Percentiles rank a stretch among this genome's conserved stretches.
Evolutionary conservation across 2,113 vertebrate genomes (phyloP).

Genomic region (Pluvianellus socialis): DNA sequence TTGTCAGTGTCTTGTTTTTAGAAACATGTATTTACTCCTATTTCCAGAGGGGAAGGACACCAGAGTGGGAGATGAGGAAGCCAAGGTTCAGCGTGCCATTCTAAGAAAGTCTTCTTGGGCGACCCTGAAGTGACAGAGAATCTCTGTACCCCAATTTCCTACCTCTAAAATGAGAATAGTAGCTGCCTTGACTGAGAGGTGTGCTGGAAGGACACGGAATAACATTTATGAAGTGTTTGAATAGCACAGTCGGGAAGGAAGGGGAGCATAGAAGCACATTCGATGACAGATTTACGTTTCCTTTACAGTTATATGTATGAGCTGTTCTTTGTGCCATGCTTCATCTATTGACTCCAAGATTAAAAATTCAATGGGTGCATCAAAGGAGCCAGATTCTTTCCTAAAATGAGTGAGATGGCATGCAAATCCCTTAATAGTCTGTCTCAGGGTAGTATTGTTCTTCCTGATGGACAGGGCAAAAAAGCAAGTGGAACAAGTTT

Average conservation of each 20-base stretch:
- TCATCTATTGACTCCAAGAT: not conserved
- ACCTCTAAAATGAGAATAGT: not conserved
- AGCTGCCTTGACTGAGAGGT: not conserved
- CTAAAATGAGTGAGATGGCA: not conserved
- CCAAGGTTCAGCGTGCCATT: not conserved
- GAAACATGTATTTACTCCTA: not conserved
- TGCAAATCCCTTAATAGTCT: not conserved
- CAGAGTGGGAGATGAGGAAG: not conserved
- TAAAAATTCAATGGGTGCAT: not conserved
- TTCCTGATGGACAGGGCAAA: not conserved
- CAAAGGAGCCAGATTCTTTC: not conserved
- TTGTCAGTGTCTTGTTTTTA: not conserved
- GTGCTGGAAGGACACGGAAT: not conserved
- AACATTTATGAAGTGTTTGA: not conserved
- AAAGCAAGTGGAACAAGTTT: slow-evolving; percentile 38
- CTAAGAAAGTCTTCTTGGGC: not conserved
- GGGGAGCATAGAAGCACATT: not conserved
- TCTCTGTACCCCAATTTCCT: not conserved
- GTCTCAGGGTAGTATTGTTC: not conserved
- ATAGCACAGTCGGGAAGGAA: not conserved
- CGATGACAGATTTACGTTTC: not conserved
- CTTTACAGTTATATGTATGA: not conserved
- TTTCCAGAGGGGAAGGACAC: not conserved
- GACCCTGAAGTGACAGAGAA: not conserved
- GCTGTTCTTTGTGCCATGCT: not conserved